These are phyloP conservation scores for Thelaira solivaga DNA, from an alignment of 2,888 invertebrate species.

Conservation along the genomic window DNA sequence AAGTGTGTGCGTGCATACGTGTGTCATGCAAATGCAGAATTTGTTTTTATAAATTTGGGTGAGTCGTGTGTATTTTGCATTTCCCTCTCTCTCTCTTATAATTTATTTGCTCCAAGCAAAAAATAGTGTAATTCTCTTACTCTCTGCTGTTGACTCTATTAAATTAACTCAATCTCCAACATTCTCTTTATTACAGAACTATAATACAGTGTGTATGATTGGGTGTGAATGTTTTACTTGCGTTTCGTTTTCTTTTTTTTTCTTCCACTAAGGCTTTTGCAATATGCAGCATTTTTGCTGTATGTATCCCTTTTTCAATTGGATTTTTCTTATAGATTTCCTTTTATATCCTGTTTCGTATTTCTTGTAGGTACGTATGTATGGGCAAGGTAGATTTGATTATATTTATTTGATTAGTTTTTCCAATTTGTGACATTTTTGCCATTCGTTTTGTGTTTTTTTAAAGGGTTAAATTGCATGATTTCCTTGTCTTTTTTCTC, in stretches of 20 bases:
- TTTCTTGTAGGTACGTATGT: neutral
- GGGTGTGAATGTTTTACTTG: neutral
- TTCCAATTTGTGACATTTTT: constrained; percentile 59
- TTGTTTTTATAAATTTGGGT: constrained; percentile 4
- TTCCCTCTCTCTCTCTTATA: constrained; percentile 43
- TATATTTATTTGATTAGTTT: constrained; percentile 50
- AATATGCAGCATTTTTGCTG: constrained; percentile 58
- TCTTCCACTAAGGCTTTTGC: constrained; percentile 55
- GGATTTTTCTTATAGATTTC: constrained; percentile 41
- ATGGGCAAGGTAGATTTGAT: neutral
- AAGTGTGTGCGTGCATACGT: neutral
- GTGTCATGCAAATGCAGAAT: constrained; percentile 53
- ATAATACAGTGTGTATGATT: constrained; percentile 39
- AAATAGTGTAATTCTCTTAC: constrained; percentile 3
- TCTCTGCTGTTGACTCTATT: constrained; percentile 14
- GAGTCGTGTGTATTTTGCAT: constrained; percentile 43
- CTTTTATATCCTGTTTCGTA: constrained; percentile 44
- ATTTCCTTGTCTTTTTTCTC: constrained; percentile 34
- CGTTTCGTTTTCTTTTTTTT: constrained; percentile 11
- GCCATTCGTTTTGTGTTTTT: constrained; percentile 16
- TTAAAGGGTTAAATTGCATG: constrained; percentile 62
- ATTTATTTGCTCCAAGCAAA: neutral
- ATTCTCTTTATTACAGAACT: constrained; percentile 45
- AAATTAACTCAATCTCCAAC: constrained; percentile 26
- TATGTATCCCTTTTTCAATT: constrained; percentile 50